Conservation (phyloP, 2,888 invertebrate species). For the Tenthredo distinguenda region DNA sequence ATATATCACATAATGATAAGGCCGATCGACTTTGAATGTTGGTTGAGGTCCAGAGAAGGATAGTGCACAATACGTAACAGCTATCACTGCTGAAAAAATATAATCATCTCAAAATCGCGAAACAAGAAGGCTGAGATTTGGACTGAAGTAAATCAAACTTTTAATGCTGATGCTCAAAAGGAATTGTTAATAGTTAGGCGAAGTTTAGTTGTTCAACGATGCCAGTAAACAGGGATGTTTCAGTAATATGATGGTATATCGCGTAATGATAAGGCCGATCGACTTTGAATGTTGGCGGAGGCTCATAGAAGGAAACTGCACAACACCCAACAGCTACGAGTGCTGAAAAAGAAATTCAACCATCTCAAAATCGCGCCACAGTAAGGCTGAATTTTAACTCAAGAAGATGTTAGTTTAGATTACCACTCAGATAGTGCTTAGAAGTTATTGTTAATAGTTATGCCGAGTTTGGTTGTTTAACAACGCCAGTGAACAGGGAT, state of each 20-base stretch:
- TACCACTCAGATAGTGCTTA: neutral
- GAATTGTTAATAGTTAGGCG: neutral
- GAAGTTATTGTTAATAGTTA: neutral
- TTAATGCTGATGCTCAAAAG: neutral
- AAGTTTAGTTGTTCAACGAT: neutral
- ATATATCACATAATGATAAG: constrained; percentile 22
- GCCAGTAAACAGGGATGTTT: constrained; percentile 6
- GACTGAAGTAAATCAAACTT: neutral
- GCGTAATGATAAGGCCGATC: constrained; percentile 26
- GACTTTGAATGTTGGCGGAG: neutral
- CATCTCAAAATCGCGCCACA: neutral
- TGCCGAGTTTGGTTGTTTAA: neutral
- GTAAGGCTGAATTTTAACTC: neutral
- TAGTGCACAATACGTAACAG: neutral
- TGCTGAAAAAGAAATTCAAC: neutral
- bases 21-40: constrained; percentile 21
- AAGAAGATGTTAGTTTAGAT: neutral
- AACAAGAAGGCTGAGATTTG: too few species aligned
- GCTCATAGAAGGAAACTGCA: neutral
- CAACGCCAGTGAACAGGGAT: constrained; percentile 25
- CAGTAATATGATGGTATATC: constrained; percentile 8
- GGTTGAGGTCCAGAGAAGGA: neutral
- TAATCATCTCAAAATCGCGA: neutral
- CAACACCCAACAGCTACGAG: neutral
- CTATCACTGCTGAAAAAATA: constrained; percentile 17